These are phyloP conservation scores for Linhomoeus sp. DNA, from an alignment of 2,888 invertebrate species.

Conservation along the genomic window DNA sequence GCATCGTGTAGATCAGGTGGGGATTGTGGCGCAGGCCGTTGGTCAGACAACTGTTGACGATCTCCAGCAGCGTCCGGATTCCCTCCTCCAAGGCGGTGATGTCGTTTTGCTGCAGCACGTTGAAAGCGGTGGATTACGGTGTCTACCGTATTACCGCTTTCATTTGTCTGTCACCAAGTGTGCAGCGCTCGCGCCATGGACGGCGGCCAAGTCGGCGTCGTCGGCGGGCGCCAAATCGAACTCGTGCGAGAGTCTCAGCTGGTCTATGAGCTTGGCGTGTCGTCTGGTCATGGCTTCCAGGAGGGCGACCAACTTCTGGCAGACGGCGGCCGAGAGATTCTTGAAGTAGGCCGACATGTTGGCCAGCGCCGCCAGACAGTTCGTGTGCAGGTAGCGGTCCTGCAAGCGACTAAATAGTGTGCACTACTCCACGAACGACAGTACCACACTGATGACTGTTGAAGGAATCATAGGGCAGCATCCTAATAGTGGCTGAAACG, in stretches of 20 bases:
- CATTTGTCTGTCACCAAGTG: too few species aligned
- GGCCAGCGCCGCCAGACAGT: constrained; percentile 88
- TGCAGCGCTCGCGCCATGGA: too few species aligned
- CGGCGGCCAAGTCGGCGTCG: too few species aligned
- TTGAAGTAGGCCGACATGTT: constrained; percentile 89
- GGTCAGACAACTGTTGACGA: constrained; percentile 78
- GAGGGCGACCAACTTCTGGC: constrained; percentile 58
- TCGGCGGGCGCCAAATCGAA: constrained; percentile 4
- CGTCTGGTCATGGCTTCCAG: constrained; percentile 40
- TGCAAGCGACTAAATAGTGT: constrained; percentile 8
- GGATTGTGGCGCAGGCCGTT: constrained; percentile 64
- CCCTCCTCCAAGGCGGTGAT: constrained; percentile 83
- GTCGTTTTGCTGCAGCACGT: constrained; percentile 50
- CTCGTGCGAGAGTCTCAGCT: constrained; percentile 11
- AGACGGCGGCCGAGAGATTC: constrained; percentile 78
- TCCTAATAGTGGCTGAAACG: too few species aligned
- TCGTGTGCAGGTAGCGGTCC: constrained; percentile 67
- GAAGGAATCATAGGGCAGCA: too few species aligned
- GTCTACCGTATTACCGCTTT: too few species aligned
- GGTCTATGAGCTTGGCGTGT: constrained; percentile 32
- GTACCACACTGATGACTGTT: too few species aligned
- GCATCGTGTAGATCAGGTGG: constrained; percentile 76
- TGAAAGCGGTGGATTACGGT: too few species aligned
- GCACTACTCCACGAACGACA: too few species aligned
- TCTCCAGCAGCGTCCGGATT: constrained; percentile 82